Conservation (phyloP, 2,888 invertebrate genomes). For the Aphodius granarius region DNA sequence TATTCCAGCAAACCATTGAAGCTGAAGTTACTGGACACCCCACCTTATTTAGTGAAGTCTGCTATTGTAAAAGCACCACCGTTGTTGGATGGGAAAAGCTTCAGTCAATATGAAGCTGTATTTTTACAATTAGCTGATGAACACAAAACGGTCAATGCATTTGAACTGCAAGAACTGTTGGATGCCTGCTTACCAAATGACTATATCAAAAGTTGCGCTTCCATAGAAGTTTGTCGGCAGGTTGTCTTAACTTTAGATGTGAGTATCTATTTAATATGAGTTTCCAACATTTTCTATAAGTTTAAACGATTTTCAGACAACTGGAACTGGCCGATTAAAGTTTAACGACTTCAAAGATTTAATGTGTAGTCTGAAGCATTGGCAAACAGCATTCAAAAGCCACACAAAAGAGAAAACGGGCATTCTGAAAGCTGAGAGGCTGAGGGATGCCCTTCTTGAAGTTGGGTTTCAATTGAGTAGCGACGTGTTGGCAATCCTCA, state of each 20-base stretch:
- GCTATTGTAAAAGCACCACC: slow-evolving; percentile 77
- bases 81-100: slow-evolving; percentile 69
- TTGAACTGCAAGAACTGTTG: slow-evolving; percentile 85
- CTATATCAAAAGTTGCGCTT: slow-evolving; percentile 92
- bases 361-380: slow-evolving; percentile 87
- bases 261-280: slow-evolving; percentile 57
- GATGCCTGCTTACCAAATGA: slow-evolving; percentile 92
- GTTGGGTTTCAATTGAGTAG: slow-evolving; percentile 87
- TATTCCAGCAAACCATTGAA: slow-evolving; percentile 77
- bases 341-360: slow-evolving; percentile 87
- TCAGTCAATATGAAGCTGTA: slow-evolving; percentile 85
- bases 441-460: slow-evolving; percentile 81
- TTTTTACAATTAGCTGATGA: slow-evolving; percentile 90
- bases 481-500: slow-evolving; percentile 78
- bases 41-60: slow-evolving; percentile 70
- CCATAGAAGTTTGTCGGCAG: slow-evolving; percentile 88
- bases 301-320: slow-evolving; percentile 57
- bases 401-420: slow-evolving; percentile 91
- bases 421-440: slow-evolving; percentile 81
- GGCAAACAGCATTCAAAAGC: slow-evolving; percentile 88
- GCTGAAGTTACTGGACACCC: slow-evolving; percentile 70
- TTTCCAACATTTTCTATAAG: neutral
- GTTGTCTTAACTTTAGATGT: slow-evolving; percentile 88
- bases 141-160: slow-evolving; percentile 86
- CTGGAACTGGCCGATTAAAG: slow-evolving; percentile 78